Base-by-base conservation (phyloP, 53 echinoderm and acorn worm genomes). In the Hippasteria phrygiana region DNA sequence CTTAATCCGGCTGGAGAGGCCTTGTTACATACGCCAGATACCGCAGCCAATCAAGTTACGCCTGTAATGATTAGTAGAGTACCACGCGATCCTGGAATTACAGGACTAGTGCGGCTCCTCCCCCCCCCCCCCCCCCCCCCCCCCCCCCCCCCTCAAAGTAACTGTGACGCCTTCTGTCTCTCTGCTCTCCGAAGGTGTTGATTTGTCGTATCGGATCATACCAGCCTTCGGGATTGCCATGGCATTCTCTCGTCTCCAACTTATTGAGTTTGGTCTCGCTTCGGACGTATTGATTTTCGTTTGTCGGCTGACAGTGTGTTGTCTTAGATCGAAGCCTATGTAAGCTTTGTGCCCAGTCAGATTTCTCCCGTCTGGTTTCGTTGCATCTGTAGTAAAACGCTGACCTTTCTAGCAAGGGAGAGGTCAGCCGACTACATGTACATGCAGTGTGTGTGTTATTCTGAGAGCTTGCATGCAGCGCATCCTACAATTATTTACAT, bases 21-120 rank as follows among this genome's bases (percentile, higher is more conserved):
- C 82, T 43, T 28, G 66, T 82, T 82, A 82, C 82, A 82, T 43
- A 82, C 66, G 46, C 82, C 32, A 16, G 82, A 82, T 39, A 12
- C 66, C 18, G 33, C 66, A 26, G 82, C 13, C 45, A 82, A 82
- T 82, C 82, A 16, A 43, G 66, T 82, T 43, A 47, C 34, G 43
- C 26, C 62, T 35, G 41, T 40, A 62, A 62, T 35, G 36, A 67
- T 37, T 37, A 67, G 12, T 17, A 5, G 24, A 63, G 26, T n/a
- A 28, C 32, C 64, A 63, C 28, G 64, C 10, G 1, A 20, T n/a
- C 20, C 51, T 13, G 51, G 51, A 51, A 17, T 51, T 1, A 51
- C 51, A 8, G 20, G n/a, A n/a, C n/a, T n/a, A n/a, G n/a, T n/a
- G n/a, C n/a, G n/a, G n/a, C n/a, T n/a, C n/a, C n/a, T 4, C 59